Percentiles rank a stretch among this genome's conserved stretches.
These are phyloP conservation scores for Chloromyia formosa DNA, from an alignment of 2,888 invertebrate genomes.

Conservation along the genomic window DNA sequence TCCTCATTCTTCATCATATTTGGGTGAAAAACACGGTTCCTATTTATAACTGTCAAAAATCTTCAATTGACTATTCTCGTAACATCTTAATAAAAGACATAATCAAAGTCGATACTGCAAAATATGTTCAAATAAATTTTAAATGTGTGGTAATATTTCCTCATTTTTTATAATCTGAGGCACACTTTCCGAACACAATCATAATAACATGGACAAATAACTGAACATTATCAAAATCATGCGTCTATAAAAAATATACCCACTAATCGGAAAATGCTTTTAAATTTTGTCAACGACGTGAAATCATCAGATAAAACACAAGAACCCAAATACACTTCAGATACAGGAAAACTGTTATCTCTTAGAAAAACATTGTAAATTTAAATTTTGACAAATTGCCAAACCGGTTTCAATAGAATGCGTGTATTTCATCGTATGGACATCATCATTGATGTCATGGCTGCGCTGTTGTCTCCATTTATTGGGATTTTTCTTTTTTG, in stretches of 20 bases:
- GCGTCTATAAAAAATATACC: not conserved
- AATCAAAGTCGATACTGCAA: too few relatives aligned
- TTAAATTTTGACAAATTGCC: constrained; percentile 3
- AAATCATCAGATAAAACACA: not conserved
- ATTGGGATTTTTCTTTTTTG: too few relatives aligned
- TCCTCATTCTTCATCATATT: too few relatives aligned
- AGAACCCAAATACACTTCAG: not conserved
- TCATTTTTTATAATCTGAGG: not conserved
- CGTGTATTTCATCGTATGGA: not conserved
- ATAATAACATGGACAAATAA: not conserved
- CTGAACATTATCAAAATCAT: not conserved
- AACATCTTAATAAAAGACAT: too few relatives aligned
- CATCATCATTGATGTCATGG: too few relatives aligned
- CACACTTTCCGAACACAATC: constrained; percentile 3
- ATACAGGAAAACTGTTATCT: not conserved
- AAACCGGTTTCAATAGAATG: constrained; percentile 7
- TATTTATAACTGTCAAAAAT: too few relatives aligned
- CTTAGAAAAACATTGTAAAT: constrained; percentile 1
- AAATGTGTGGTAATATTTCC: too few relatives aligned
- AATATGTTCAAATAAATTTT: too few relatives aligned
- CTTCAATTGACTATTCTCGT: too few relatives aligned
- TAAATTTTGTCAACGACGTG: not conserved
- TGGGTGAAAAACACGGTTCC: too few relatives aligned
- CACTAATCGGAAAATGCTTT: not conserved
- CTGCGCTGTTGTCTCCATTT: too few relatives aligned